Percentiles rank a stretch among this genome's conserved stretches.
phyloP scores from a whole-genome alignment of 2,113 vertebrate genomes.

The Dasypus novemcinctus region DNA sequence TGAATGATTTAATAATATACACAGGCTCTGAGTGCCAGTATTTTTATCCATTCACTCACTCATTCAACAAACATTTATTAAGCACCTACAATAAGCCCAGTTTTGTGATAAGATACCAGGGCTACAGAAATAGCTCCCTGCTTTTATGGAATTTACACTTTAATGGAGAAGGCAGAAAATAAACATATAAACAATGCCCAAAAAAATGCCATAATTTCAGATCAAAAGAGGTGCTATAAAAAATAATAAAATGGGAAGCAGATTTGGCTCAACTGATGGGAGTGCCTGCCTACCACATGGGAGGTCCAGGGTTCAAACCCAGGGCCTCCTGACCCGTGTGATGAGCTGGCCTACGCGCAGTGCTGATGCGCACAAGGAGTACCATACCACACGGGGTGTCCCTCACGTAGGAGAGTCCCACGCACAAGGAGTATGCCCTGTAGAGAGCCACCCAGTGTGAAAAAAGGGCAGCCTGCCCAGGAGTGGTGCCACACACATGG shows the following conservation, averaged over 20 bases:
- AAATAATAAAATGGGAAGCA: neutral
- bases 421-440: too few species aligned
- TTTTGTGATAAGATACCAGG: neutral
- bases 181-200: constrained; percentile 18
- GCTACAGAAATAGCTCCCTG: neutral
- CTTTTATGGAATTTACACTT: neutral
- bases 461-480: too few species aligned
- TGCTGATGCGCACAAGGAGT: too few species aligned
- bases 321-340: too few species aligned
- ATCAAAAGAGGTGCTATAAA: neutral
- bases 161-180: neutral
- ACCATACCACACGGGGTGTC: too few species aligned
- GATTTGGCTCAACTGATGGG: too few species aligned
- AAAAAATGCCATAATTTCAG: neutral
- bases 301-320: too few species aligned
- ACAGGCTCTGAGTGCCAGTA: neutral
- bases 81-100: neutral
- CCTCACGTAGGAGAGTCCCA: too few species aligned
- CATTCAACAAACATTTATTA: neutral
- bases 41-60: neutral
- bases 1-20: neutral
- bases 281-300: too few species aligned
- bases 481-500: too few species aligned
- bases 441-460: too few species aligned
- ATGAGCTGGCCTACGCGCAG: too few species aligned